These are phyloP conservation scores for Stercorarius parasiticus DNA, from an alignment of 2,113 vertebrate species.

Conservation along the genomic window DNA sequence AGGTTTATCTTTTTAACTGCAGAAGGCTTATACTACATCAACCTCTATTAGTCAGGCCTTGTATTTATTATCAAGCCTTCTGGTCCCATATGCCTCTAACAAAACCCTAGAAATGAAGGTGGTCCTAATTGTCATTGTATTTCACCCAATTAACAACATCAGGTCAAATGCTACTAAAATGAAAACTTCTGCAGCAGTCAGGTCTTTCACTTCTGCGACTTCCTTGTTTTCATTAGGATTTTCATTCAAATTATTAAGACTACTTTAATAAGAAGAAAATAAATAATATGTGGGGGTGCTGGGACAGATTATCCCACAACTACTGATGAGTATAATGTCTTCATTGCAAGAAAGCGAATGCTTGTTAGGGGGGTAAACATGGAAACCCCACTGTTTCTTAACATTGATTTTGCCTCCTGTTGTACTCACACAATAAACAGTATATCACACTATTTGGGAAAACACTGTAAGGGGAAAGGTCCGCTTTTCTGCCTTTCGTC, in stretches of 20 bases:
- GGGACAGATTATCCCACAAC: not conserved
- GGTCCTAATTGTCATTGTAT: not conserved
- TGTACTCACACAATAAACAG: not conserved
- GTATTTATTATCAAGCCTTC: not conserved
- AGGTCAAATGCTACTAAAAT: not conserved
- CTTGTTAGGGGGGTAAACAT: not conserved
- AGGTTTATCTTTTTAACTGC: not conserved
- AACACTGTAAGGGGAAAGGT: not conserved
- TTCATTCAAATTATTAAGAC: not conserved
- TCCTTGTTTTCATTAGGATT: not conserved
- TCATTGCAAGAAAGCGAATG: not conserved
- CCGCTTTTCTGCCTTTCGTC: not conserved
- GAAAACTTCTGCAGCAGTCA: not conserved
- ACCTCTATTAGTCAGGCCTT: not conserved
- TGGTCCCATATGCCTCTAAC: not conserved
- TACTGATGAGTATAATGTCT: not conserved
- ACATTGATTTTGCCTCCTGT: not conserved
- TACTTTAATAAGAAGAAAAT: not conserved
- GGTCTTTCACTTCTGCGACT: not conserved
- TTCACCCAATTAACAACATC: not conserved
- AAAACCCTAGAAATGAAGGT: not conserved
- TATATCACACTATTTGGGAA: not conserved
- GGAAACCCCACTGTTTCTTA: not conserved
- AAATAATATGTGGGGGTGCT: not conserved
- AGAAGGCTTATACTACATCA: not conserved